Evolutionary conservation across 2,888 invertebrate species (phyloP), one percentile per base, ranked within the genome.

Genomic region (Volucella zonaria): DNA sequence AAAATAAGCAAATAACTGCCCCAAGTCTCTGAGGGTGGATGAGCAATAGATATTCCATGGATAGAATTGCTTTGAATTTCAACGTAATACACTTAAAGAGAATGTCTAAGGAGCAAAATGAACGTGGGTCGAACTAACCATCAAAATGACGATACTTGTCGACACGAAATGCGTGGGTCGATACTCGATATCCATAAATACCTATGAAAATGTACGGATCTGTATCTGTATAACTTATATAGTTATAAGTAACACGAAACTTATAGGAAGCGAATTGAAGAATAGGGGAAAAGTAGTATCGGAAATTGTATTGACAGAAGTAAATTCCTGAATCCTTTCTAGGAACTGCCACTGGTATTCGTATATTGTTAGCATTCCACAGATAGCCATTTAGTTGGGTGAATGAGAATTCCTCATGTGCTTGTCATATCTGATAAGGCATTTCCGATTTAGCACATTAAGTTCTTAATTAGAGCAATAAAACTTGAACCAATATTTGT

Each of bases 241-340:
- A 47, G 47, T 62, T 62, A 31, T 62, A 47, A 45, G 47, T 47
- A 12, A 62, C 47, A 31, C 47, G 14, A 43, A 12, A 11, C 43
- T 45, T 59, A 59, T 59, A 15, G 18, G 43, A 59, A 59, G 43
- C n/a, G 12, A 18, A 12, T 8, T 31, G 31, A 47, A 31, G 47
- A 62, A 14, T 62, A 47, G 31, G 45, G 31, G 1, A 45, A 18
- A 61, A 31, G 4, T 31, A 6, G 43, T 8, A 11, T 12, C 8
- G 40, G 15, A 15, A 59, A 18, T 15, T 31, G 9, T 59, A 18
- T 18, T 43, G 42, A 40, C 14, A 15, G 0, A 15, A 38, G 38
- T 31, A 38, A 31, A 31, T 31, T 31, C 31, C 1, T 31, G 0
- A 31, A 31, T 6, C 56, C 8, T 56, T 1, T 38, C 0, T 14